Base-by-base conservation (phyloP, 1,140 invertebrate species). In the Procambarus virginalis region DNA sequence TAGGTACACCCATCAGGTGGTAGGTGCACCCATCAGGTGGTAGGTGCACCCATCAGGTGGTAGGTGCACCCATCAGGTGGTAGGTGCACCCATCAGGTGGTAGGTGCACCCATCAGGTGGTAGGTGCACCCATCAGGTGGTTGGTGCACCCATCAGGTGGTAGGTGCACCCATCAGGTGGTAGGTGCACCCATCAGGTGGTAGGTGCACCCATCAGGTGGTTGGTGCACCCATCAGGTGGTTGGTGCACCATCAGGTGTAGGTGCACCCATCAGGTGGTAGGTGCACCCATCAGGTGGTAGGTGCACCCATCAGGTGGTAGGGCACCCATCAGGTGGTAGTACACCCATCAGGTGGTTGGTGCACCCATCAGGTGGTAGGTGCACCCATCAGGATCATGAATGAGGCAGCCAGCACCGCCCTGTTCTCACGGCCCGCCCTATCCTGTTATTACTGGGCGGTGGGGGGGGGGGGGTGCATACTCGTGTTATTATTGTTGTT, bases 341-440 rank as follows among this genome's bases (percentile, higher is more conserved):
- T 5, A 3, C 14, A 9, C 60, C 5, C 60, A 64, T 12, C 60
- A 64, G 20, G 60, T 64, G 60, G 60, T n/a, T 17, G 14, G 20
- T n/a, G 60, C 4, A 17, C 60, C 2, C 20, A 68, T n/a, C 60
- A 68, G 55, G 79, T 81, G 51, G 55, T 55, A 55, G n/a, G 55
- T 81, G 79, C 22, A 20, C 22, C 51, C 8, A 45, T 22, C 20
- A 77, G 34, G 34, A 0, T 81, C 60, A 64, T 81, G 79, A 81
- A 81, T 81, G 79, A 60, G 46, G n/a, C 79, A 3, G 48, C 51
- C 51, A 81, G 17, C 79, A 17, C 79, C 79, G 79, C 79, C 79
- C 79, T 8, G 55, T 81, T 81, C 79, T 34, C 79, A 81, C 79
- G 79, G 60, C 55, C 55, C 79, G n/a, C 51, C 79, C 79, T 51